phyloP scores from a whole-genome alignment of 2,797 vertebrate species.

The Ispidina lecontei region DNA sequence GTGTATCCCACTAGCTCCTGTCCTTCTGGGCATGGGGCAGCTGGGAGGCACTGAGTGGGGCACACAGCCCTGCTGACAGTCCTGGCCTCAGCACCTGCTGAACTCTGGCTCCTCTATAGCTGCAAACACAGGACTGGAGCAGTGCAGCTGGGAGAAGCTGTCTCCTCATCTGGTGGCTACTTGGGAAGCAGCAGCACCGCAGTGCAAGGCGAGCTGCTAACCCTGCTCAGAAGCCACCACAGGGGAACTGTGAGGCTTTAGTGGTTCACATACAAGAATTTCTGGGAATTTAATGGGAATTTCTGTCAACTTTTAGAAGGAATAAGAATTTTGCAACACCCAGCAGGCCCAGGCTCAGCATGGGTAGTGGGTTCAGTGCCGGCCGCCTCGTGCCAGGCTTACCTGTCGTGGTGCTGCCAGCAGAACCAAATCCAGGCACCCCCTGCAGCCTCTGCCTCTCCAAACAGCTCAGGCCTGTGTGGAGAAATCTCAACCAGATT shows the following conservation, averaged over 20 bases:
- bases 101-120: background rate
- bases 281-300: too few relatives aligned
- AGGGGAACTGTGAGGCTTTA: background rate
- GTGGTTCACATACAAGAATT: too few relatives aligned
- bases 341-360: too few relatives aligned
- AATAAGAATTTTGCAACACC: too few relatives aligned
- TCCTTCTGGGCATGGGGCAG: background rate
- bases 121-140: background rate
- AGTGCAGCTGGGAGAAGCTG: background rate
- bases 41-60: background rate
- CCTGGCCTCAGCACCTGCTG: background rate
- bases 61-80: background rate
- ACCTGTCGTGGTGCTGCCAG: background rate
- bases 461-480: background rate
- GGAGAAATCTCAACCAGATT: background rate
- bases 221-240: background rate
- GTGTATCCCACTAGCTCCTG: background rate
- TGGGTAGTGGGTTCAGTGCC: too few relatives aligned
- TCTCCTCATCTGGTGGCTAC: background rate
- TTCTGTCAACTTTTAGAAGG: too few relatives aligned
- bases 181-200: background rate
- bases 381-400: background rate
- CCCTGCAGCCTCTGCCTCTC: fast-evolving
- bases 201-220: fast-evolving
- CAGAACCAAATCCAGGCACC: background rate